A percentile compares a stretch with the other conserved stretches of the same genome.
These are phyloP conservation scores for Thinocorus orbignyianus DNA, from an alignment of 2,113 vertebrate species.

Conservation along the genomic window DNA sequence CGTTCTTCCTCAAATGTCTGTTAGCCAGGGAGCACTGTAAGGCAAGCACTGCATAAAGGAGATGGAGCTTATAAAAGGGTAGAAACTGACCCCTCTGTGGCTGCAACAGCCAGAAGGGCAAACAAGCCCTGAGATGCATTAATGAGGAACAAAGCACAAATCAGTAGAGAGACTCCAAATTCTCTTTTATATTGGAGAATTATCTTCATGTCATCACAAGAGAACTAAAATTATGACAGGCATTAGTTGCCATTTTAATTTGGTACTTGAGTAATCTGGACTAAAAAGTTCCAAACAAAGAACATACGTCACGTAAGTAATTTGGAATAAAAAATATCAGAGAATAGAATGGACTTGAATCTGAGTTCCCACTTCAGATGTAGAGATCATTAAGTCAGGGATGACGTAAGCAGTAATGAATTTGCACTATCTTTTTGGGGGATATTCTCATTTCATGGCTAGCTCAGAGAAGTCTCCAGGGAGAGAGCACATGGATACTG, in stretches of 20 bases:
- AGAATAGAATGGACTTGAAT: neutral
- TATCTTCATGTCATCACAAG: neutral
- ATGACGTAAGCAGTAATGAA: neutral
- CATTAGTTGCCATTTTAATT: neutral
- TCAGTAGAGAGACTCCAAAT: neutral
- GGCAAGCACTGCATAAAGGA: neutral
- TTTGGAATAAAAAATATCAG: neutral
- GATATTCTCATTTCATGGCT: neutral
- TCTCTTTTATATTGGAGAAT: no score
- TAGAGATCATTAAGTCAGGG: neutral
- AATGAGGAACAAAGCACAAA: neutral
- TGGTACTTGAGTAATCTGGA: neutral
- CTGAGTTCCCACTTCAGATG: neutral
- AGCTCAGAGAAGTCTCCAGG: neutral
- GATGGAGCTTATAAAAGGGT: neutral
- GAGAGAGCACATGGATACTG: neutral
- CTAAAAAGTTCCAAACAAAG: neutral
- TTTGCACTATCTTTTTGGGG: neutral
- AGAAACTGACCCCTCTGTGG: neutral
- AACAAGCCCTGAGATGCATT: neutral
- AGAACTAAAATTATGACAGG: neutral
- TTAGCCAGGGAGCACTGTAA: neutral
- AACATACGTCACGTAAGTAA: neutral
- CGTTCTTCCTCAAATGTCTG: neutral
- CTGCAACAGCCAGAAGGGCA: neutral